Conservation (phyloP, 2,113 vertebrate species). For the Nyctereutes procyonoides region DNA sequence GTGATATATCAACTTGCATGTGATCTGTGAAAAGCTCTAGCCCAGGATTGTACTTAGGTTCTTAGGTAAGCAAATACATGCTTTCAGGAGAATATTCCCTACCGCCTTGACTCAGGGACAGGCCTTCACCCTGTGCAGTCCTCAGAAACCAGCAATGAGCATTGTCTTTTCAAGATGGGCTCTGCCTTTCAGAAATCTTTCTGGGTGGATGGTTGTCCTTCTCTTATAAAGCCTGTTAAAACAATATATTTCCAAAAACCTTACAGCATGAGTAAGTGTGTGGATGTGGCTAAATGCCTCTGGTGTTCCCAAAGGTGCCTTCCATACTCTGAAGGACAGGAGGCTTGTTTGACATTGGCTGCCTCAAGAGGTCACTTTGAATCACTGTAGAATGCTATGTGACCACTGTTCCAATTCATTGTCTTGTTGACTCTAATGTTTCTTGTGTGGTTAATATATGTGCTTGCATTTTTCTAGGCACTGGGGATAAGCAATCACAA, state of each 20-base stretch:
- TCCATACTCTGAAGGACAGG: not conserved
- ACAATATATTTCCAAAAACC: not conserved
- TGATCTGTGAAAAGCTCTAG: not conserved
- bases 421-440: not conserved
- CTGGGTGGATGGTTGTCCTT: not conserved
- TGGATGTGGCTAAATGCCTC: not conserved
- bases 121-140: not conserved
- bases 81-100: not conserved
- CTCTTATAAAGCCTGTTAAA: not conserved
- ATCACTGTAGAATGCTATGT: not conserved
- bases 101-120: not conserved
- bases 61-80: not conserved
- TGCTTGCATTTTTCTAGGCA: constrained; percentile 11
- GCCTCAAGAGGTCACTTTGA: not conserved
- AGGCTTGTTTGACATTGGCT: not conserved
- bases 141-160: not conserved
- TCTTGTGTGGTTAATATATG: not conserved
- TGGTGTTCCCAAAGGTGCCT: not conserved
- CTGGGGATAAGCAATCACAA: not conserved
- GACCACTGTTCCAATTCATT: not conserved
- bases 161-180: not conserved
- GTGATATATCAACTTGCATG: not conserved
- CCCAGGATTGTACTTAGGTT: not conserved
- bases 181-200: not conserved
- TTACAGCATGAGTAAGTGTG: not conserved